These are phyloP conservation scores for Otolemur crassicaudatus DNA, from an alignment of 2,797 vertebrate species.

Conservation along the genomic window DNA sequence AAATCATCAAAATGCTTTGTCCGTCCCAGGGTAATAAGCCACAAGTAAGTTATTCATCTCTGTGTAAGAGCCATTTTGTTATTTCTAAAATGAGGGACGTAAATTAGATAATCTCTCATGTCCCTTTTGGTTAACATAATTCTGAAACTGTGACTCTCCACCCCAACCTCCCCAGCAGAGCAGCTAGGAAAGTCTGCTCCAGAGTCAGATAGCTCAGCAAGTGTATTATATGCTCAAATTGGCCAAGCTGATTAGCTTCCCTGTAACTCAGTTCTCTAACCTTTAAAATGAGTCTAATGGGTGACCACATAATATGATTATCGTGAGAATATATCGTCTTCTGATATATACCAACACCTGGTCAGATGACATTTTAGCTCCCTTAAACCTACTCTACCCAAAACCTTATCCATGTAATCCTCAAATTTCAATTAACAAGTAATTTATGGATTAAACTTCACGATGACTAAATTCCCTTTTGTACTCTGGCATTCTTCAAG, in stretches of 20 bases:
- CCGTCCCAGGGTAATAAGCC: background rate
- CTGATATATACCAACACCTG: background rate
- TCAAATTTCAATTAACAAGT: slow-evolving; percentile 14
- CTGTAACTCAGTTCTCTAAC: slow-evolving; percentile 9
- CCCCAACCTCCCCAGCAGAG: background rate
- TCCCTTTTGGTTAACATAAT: background rate
- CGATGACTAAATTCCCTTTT: background rate
- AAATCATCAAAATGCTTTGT: background rate
- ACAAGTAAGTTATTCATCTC: background rate
- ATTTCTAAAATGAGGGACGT: slow-evolving; percentile 2
- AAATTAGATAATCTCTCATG: background rate
- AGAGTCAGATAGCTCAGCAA: background rate
- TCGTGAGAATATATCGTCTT: background rate
- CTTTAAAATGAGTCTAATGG: background rate
- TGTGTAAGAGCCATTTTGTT: background rate
- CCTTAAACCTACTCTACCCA: background rate
- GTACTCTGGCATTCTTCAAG: background rate
- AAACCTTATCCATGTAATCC: background rate
- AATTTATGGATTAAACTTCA: background rate
- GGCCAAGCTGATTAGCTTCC: background rate
- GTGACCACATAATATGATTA: background rate
- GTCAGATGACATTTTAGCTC: background rate
- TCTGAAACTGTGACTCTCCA: background rate
- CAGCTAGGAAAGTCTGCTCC: background rate
- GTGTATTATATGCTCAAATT: background rate